phyloP scores from a whole-genome alignment of 2,113 vertebrate species.

The Brachyistius frenatus region DNA sequence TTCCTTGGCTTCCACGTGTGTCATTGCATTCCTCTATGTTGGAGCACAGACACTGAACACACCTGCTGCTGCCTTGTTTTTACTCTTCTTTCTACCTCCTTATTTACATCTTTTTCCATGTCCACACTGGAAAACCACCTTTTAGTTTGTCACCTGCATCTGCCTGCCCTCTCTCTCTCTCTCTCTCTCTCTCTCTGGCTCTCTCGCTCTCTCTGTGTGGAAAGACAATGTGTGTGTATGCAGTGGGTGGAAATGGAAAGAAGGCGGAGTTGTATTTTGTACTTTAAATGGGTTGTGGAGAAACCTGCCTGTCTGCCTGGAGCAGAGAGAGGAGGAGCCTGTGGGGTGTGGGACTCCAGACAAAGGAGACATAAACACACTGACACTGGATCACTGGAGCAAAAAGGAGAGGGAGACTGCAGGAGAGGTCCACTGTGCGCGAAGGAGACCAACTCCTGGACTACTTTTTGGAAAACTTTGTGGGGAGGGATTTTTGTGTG shows the following conservation, averaged over 20 bases:
- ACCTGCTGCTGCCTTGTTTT: conserved; percentile 18
- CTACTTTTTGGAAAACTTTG: conserved; percentile 41
- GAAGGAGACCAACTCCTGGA: conserved; percentile 33
- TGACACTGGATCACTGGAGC: conserved; percentile 63
- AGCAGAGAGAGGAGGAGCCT: conserved; percentile 78
- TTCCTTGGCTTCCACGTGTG: conserved; percentile 24
- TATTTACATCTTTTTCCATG: neutral
- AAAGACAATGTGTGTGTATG: conserved; percentile 18
- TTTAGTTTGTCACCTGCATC: conserved; percentile 44
- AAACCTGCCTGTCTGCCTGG: conserved; percentile 81
- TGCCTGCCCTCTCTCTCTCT: conserved; percentile 25
- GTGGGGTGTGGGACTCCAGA: conserved; percentile 76
- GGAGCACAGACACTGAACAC: conserved; percentile 7
- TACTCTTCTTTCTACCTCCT: neutral
- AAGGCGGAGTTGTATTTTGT: conserved; percentile 71
- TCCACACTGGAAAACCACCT: conserved; percentile 4
- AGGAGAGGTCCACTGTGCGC: conserved; percentile 26
- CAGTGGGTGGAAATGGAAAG: conserved; percentile 44
- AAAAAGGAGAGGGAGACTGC: conserved; percentile 40
- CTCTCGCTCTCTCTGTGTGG: neutral
- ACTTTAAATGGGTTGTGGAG: conserved; percentile 74
- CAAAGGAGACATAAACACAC: conserved; percentile 79
- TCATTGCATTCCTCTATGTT: conserved; percentile 53
- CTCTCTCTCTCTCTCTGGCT: neutral
- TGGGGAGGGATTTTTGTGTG: neutral